phyloP scores from a whole-genome alignment of 2,113 vertebrate species.

The Neogale vison region DNA sequence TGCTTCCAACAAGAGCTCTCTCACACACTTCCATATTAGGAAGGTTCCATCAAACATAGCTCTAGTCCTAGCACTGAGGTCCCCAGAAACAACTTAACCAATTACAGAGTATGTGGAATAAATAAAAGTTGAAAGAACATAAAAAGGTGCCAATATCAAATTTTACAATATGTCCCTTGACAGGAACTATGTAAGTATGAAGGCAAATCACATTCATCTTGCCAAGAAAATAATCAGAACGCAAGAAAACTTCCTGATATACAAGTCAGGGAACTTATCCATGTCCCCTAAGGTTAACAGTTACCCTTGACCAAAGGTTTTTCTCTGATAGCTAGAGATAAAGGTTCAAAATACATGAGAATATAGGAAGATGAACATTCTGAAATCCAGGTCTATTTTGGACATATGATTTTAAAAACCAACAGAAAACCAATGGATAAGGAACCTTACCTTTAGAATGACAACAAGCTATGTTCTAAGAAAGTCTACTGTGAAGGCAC shows the following conservation, averaged over 20 bases:
- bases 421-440: not conserved
- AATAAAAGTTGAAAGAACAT: not conserved
- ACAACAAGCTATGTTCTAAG: not conserved
- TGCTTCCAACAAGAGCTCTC: not conserved
- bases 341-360: not conserved
- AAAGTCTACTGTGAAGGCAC: not conserved
- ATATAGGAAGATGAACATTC: not conserved
- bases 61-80: not conserved
- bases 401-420: not conserved
- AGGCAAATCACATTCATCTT: constrained; percentile 5
- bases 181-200: not conserved
- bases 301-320: not conserved
- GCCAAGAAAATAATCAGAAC: constrained; percentile 43
- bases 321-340: not conserved
- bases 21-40: not conserved
- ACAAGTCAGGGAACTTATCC: not conserved
- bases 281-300: not conserved
- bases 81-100: not conserved
- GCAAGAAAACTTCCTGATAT: not conserved
- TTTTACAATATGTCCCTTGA: not conserved
- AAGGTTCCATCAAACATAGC: not conserved
- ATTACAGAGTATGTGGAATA: not conserved
- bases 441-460: not conserved
- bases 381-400: not conserved
- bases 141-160: not conserved